Evolutionary conservation across 2,888 invertebrate genomes (phyloP), one percentile per base, ranked within the genome.

Genomic region (Dione juno): DNA sequence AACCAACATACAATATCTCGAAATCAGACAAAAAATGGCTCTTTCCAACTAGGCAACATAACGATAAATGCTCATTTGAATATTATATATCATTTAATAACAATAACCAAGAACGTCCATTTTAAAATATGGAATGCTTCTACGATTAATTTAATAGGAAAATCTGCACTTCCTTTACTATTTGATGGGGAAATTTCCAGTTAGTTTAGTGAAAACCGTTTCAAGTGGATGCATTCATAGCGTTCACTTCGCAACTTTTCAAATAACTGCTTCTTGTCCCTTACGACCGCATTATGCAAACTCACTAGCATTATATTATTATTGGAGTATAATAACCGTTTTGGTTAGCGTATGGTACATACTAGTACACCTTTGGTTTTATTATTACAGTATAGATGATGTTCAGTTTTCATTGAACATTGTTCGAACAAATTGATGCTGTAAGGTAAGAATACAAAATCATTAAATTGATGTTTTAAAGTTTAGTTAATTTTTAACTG

Each of bases 191-290:
- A 50, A 67, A 41, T 63, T 40, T 63, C 41, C 66, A 72, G 48
- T 68, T 70, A 74, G 28, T 43, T 64, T 50, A 35, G 70, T 68
- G 72, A 58, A 64, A 69, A 68, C 67, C 66, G 69, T 74, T 67
- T 70, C 66, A 67, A 70, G 69, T 66, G 41, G 64, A 75, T 75
- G 76, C 76, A 74, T 74, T 74, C 71, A 69, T 69, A 61, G 73
- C 70, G 80, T 81, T 81, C 84, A 83, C 81, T 87, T 87, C 75
- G 82, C 81, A 91, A 90, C 88, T 92, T 92, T 89, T 86, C 86
- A 85, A 89, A 90, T 90, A 89, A 84, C 84, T 78, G 78, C 70
- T 80, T 77, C 77, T 81, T 76, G 70, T 73, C 77, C 79, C 80
- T 80, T 80, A 83, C 77, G 85, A 81, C 73, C 77, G 79, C 82